These are phyloP conservation scores for Cotesia vestalis DNA, from an alignment of 1,140 invertebrate genomes.

Conservation along the genomic window DNA sequence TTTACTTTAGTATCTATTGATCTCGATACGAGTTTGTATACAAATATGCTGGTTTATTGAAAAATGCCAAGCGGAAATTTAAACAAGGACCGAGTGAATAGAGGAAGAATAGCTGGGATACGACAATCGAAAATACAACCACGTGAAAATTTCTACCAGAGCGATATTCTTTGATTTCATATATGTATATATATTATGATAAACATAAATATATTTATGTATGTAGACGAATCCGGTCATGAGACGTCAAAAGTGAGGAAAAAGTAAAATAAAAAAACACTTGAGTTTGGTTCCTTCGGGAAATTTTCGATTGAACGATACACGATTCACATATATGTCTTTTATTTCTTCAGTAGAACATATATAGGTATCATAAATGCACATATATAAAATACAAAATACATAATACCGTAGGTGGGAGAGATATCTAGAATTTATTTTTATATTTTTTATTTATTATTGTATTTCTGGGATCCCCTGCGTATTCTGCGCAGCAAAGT, in stretches of 20 bases:
- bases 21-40: too few relatives aligned
- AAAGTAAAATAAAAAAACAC: too few relatives aligned
- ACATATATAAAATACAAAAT: neutral
- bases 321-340: conserved; percentile 22
- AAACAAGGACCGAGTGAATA: too few relatives aligned
- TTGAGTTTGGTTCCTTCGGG: conserved; percentile 39
- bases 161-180: too few relatives aligned
- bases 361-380: neutral
- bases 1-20: too few relatives aligned
- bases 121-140: too few relatives aligned
- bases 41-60: too few relatives aligned
- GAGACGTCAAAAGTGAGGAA: conserved; percentile 17
- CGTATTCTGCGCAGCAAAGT: conserved; percentile 22
- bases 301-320: conserved; percentile 50
- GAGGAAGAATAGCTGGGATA: too few relatives aligned
- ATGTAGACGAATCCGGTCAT: neutral
- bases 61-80: too few relatives aligned
- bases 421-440: neutral
- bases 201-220: neutral
- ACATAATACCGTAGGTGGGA: too few relatives aligned
- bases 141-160: too few relatives aligned
- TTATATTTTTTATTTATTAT: conserved; percentile 17
- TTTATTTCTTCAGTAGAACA: neutral
- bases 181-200: neutral
- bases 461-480: conserved; percentile 8